Base-by-base conservation (phyloP, 2,797 vertebrate genomes). In the Alosa sapidissima region DNA sequence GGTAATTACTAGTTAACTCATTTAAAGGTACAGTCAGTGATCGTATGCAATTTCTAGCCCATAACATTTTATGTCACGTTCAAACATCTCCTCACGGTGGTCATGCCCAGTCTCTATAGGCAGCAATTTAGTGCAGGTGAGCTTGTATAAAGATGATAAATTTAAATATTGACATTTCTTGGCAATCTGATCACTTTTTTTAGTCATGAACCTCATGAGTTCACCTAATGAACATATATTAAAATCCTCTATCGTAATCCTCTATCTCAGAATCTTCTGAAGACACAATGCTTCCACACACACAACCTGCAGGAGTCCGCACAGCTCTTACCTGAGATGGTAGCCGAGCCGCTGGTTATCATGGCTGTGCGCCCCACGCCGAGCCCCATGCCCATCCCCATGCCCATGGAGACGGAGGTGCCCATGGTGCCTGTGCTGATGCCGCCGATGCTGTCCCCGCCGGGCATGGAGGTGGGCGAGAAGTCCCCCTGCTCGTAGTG, bases 401-500 rank as follows among this genome's bases (percentile, higher is more conserved):
- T 89, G 11, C 90, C 91, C 88, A 93, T 89, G 41, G 95, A 95
- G 93, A 96, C 92, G 33, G 96, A 95, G 0, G 95, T 91, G 5
- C 94, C 94, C 90, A 96, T 88, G 4, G 95, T 95, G 9, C 95
- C 95, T 21, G 96, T 95, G 84, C 92, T 93, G 75, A 99, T 98
- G 84, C 97, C 98, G 0, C 98, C 97, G n/a, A 99, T 99, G 85
- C 96, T 97, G 87, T 97, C 98, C 84, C 96, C 96, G 47, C 95
- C 95, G 0, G 97, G 97, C 49, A 96, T 94, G 41, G 85, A 68
- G 48, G 55, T 68, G 28, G 93, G 93, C 4, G 95, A 95, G 90
- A 93, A 96, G 88, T 96, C 95, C 0, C 91, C 93, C 88, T 94
- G 94, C 90, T 99, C 97, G 0, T 97, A 99, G 91, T 97, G 96